Base-by-base conservation (phyloP, 2,797 vertebrate species). In the Halcyon badia region DNA sequence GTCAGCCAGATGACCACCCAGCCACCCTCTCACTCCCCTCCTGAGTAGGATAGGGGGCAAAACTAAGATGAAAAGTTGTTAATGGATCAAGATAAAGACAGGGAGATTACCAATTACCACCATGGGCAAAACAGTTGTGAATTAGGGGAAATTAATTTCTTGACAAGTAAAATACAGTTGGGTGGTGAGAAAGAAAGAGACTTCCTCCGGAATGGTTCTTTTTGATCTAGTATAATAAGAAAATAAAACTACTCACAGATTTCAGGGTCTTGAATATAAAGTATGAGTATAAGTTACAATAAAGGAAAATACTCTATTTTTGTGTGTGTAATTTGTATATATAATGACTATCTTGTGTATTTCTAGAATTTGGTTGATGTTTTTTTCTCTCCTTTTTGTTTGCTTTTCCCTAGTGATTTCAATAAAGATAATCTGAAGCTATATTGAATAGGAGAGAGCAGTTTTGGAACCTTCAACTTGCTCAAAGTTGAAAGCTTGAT, bases 31-130 rank as follows among this genome's bases (percentile, higher is more conserved):
- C 33, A 5, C 19, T 60, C 12, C 12, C 12, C 17, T 10, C 20
- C 15, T 68, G 41, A 22, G 1, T 0, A 49, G n/a, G 20, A 54
- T 1, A 52, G 11, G 22, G 17, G 14, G 6, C 3, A 6, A 51
- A 73, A 49, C 12, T 24, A 15, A 54, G 51, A 37, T 37, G 9
- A 44, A 42, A 41, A 68, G 5, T 52, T 52, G 7, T 48, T 25
- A 3, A 4, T 62, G 39, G 20, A 17, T 42, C 2, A 49, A 44
- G 51, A 48, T 46, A 31, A 61, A 52, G 41, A 33, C 28, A 31
- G 6, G 9, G 18, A 46, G 4, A 31, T 76, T 79, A 14, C 6
- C 14, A 31, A 0, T 81, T 48, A 20, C 6, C 5, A 25, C 42
- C 6, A 5, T 35, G n/a, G 46, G 10, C 21, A 70, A 54, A 84